A percentile compares a stretch with the other conserved stretches of the same genome.
Conservation (phyloP, 2,797 vertebrate species). For the Dicrostonyx torquatus region DNA sequence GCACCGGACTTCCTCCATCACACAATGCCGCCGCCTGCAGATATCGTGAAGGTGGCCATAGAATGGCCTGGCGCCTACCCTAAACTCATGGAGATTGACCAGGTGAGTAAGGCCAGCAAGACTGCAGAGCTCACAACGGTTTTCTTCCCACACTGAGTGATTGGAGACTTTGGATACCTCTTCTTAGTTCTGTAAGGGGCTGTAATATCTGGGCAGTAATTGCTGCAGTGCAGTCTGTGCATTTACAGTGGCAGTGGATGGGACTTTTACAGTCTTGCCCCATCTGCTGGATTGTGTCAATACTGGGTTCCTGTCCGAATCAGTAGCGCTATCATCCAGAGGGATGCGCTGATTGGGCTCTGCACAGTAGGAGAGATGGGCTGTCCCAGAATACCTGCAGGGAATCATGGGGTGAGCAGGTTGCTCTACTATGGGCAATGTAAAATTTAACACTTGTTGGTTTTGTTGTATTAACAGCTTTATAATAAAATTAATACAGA, state of each 20-base stretch:
- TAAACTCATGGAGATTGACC: slow-evolving; percentile 99
- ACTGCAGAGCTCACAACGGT: not conserved
- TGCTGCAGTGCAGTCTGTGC: not conserved
- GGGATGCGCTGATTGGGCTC: not conserved
- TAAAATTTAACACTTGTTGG: too few species aligned
- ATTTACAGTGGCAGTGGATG: not conserved
- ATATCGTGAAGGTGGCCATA: slow-evolving; percentile 99
- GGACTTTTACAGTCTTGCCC: not conserved
- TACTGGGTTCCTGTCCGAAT: slow-evolving; percentile 32
- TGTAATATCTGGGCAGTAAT: not conserved
- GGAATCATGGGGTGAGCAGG: not conserved
- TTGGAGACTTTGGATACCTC: not conserved
- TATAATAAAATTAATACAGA: not conserved
- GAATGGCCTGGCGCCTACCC: slow-evolving; percentile 98
- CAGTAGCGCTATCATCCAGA: not conserved
- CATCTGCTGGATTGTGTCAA: not conserved
- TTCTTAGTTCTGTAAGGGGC: not conserved
- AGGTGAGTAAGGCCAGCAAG: slow-evolving; percentile 88
- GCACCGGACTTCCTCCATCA: slow-evolving; percentile 66
- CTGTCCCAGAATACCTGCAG: not conserved
- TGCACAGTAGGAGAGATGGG: not conserved
- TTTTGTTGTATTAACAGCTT: not conserved
- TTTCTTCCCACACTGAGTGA: not conserved
- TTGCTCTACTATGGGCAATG: not conserved
- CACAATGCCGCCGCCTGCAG: slow-evolving; percentile 96